phyloP scores from a whole-genome alignment of 2,888 invertebrate genomes.

The Halictus quadricinctus region DNA sequence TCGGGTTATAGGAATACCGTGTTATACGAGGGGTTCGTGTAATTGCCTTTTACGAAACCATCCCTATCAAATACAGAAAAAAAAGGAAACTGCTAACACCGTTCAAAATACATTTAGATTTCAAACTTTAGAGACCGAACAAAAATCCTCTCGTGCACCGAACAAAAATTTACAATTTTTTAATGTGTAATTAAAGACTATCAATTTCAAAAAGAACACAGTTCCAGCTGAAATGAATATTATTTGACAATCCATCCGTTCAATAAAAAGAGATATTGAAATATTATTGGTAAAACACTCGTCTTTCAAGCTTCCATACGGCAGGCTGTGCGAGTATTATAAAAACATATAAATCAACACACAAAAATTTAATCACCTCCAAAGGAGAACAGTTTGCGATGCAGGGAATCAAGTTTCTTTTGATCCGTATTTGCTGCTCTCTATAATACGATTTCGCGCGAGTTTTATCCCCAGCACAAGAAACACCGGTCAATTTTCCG shows the following conservation, averaged over 20 bases:
- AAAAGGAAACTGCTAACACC: not conserved
- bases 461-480: slow-evolving; percentile 18
- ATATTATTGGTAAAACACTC: not conserved
- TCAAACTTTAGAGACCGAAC: too few species aligned
- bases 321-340: too few species aligned
- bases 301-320: not conserved
- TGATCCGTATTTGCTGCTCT: not conserved
- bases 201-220: not conserved
- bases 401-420: not conserved
- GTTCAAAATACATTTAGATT: not conserved
- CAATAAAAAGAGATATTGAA: not conserved
- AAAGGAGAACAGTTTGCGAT: not conserved
- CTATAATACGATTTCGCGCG: slow-evolving; percentile 22
- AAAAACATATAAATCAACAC: not conserved
- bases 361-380: not conserved
- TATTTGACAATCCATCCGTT: not conserved
- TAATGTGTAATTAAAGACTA: not conserved
- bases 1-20: not conserved
- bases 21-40: not conserved
- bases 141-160: too few species aligned
- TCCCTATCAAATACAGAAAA: not conserved
- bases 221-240: not conserved
- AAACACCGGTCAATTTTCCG: slow-evolving; percentile 14
- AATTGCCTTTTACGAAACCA: not conserved
- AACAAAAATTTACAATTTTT: not conserved